Percentiles rank a stretch among this genome's conserved stretches.
Evolutionary conservation across 1,140 invertebrate genomes (phyloP).

Genomic region (Drosophila trapezifrons): DNA sequence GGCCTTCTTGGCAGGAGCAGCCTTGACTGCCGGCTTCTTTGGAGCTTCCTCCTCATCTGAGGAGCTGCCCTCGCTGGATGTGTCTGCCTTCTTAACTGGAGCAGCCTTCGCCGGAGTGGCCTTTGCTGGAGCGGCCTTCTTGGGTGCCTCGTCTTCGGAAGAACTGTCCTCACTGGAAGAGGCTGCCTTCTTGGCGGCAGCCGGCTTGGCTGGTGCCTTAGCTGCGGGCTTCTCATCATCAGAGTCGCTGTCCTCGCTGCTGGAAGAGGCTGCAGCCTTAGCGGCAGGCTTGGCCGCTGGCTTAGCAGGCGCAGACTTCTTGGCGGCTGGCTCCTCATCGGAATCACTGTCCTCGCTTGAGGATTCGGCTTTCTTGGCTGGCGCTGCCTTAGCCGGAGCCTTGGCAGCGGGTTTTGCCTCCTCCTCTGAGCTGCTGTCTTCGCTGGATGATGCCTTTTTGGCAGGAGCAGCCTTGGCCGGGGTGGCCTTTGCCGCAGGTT

Average conservation of each 20-base stretch:
- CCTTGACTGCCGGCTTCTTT: constrained; percentile 42
- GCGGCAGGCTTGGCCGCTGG: constrained; percentile 13
- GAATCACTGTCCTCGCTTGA: constrained; percentile 67
- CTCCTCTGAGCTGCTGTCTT: constrained; percentile 63
- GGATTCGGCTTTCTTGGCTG: constrained; percentile 66
- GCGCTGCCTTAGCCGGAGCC: constrained; percentile 51
- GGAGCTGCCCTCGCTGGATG: constrained; percentile 67
- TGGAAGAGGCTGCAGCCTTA: constrained; percentile 31
- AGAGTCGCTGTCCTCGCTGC: constrained; percentile 54
- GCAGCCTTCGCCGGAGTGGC: constrained; percentile 37
- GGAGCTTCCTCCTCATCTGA: constrained; percentile 56
- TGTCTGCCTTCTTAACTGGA: constrained; percentile 39
- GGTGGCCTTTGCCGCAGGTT: constrained; percentile 28
- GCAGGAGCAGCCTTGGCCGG: constrained; percentile 35
- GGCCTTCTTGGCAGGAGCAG: constrained; percentile 39
- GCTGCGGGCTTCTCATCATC: constrained; percentile 44
- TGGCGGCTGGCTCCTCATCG: constrained; percentile 41
- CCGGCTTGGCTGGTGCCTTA: constrained; percentile 43
- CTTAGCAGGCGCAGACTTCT: constrained; percentile 45
- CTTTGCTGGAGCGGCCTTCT: constrained; percentile 42
- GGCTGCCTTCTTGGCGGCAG: constrained; percentile 36
- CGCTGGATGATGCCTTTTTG: constrained; percentile 45
- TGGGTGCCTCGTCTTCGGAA: constrained; percentile 50
- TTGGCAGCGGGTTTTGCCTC: constrained; percentile 58
- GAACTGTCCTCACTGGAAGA: constrained; percentile 81